Conservation (phyloP, 2,113 vertebrate genomes). For the Tychaedon coryphoeus region DNA sequence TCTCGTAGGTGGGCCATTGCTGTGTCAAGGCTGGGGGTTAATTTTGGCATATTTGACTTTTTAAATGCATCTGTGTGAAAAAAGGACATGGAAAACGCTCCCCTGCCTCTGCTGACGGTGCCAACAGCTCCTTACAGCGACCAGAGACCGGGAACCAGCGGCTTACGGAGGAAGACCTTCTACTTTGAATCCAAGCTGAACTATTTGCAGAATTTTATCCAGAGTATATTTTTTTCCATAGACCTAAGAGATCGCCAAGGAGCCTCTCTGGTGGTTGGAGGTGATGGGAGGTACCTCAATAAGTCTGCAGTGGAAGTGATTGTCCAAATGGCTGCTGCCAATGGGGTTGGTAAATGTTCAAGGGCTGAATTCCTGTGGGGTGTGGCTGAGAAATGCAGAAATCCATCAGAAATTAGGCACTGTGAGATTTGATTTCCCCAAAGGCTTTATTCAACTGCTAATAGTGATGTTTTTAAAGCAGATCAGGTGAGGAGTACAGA, state of each 20-base stretch:
- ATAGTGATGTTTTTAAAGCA: neutral
- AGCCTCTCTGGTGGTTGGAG: conserved; percentile 90
- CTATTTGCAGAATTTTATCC: conserved; percentile 95
- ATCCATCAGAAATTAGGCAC: neutral
- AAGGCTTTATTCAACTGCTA: neutral
- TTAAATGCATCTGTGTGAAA: conserved; percentile 56
- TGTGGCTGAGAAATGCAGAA: conserved; percentile 6
- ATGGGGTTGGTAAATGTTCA: conserved; percentile 88
- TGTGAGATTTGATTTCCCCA: neutral
- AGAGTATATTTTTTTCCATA: conserved; percentile 93
- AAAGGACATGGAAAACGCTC: conserved; percentile 80
- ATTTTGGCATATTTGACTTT: conserved; percentile 36
- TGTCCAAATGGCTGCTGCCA: conserved; percentile 96
- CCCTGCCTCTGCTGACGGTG: conserved; percentile 86
- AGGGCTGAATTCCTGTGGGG: conserved; percentile 11
- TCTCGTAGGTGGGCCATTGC: conserved; percentile 34
- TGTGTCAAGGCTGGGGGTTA: neutral
- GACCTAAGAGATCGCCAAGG: conserved; percentile 95
- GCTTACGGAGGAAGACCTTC: conserved; percentile 85
- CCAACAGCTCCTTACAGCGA: conserved; percentile 87
- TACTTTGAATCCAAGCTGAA: conserved; percentile 85
- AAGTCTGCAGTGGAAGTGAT: conserved; percentile 86
- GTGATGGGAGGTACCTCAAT: conserved; percentile 95
- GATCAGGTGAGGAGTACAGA: neutral
- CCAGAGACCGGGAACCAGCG: conserved; percentile 86